Base-by-base conservation (phyloP, 2,113 vertebrate genomes). In the Micronycteris hirsuta region DNA sequence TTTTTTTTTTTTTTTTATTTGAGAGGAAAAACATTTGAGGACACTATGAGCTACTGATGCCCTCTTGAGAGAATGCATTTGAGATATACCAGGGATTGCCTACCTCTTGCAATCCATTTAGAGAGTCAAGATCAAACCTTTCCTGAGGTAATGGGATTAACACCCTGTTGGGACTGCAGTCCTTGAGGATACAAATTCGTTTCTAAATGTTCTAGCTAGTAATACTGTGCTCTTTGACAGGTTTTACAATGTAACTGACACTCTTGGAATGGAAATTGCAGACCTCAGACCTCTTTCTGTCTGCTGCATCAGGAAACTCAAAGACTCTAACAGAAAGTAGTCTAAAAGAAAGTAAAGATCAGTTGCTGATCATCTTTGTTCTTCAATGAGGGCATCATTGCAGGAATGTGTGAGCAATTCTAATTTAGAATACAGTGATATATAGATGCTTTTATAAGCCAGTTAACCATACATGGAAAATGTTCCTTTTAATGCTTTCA, bases 231-330 rank as follows among this genome's bases (percentile, higher is more conserved):
- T 78, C 31, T 84, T 80, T 94, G 41, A 70, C 87, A 92, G 47
- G 47, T 68, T 83, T 94, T 82, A 73, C 65, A 67, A n/a, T 84
- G 71, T 92, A 92, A 89, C 73, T 96, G 94, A 85, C 49, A 78
- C 47, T 93, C 26, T 61, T 86, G 26, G 56, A 89, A 87, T 71
- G 56, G 58, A 61, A 96, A 81, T 61, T 7, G 20, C 5, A 90
- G 90, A 81, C 73, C 36, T 94, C 54, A 47, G 76, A 65, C 58
- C 58, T 95, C 56, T 76, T 47, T 74, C 41, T 94, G 38, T 90
- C 17, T 56, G 61, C 33, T 73, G 28, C 22, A 36, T 92, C 87
- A 90, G 70, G 26, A 94, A 92, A 33, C 61, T 91, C 45, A 84
- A 82, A 91, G 65, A 74, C 73, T 91, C 77, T 33, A 71, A 63